These are phyloP conservation scores for Euwallacea fornicatus DNA, from an alignment of 1,140 invertebrate species.

Conservation along the genomic window DNA sequence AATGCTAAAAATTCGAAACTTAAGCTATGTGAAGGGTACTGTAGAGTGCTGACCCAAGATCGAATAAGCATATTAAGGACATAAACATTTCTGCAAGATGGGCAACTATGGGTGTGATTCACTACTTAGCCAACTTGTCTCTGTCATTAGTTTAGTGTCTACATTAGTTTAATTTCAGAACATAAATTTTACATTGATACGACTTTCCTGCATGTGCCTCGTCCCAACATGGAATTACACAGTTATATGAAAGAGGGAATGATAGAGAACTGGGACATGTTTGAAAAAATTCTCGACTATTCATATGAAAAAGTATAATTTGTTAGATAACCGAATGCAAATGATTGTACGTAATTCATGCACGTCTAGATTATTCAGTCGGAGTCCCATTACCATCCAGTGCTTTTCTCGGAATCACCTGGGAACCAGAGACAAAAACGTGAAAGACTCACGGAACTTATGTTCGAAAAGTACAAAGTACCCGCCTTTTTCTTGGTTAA, in stretches of 20 bases:
- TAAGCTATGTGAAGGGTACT: no score
- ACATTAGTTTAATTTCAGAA: conserved; percentile 39
- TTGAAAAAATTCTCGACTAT: conserved; percentile 90
- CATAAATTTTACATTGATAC: conserved; percentile 86
- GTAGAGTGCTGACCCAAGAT: no score
- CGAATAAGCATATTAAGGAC: not conserved
- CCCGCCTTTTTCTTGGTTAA: conserved; percentile 95
- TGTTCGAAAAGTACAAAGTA: conserved; percentile 96
- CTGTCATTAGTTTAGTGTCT: no score
- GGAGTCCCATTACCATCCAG: conserved; percentile 86
- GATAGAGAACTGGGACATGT: conserved; percentile 96
- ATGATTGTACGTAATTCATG: no score
- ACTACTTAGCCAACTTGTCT: no score
- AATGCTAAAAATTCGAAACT: no score
- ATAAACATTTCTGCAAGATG: not conserved
- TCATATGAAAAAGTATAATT: conserved; percentile 73
- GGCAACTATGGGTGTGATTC: not conserved
- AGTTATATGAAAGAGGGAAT: conserved; percentile 93
- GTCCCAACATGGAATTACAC: conserved; percentile 81
- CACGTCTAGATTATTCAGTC: conserved; percentile 69
- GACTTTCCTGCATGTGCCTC: conserved; percentile 83
- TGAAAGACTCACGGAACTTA: conserved; percentile 88
- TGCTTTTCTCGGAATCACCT: conserved; percentile 91
- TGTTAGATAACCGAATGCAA: no score
- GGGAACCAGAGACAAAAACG: conserved; percentile 87